Evolutionary conservation across 2,113 vertebrate species (phyloP), one percentile per base, ranked within the genome.

Genomic region (Rhagologus leucostigma): DNA sequence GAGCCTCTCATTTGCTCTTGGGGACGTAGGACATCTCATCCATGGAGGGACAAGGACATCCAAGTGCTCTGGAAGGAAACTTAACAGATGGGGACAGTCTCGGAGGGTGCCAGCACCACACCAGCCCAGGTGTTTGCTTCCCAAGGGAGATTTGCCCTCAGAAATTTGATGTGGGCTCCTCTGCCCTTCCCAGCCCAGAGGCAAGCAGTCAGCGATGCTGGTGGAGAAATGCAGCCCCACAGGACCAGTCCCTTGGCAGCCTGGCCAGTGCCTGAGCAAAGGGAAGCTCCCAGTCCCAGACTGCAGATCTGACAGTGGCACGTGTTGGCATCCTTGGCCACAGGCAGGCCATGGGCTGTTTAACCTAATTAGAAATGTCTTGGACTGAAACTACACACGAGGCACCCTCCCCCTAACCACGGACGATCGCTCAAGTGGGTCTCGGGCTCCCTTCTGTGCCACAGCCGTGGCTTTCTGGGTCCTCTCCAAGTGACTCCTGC

Each of bases 321-420:
- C 17, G 0, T 37, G 42, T 27, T 62, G 57, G 35, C 70, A 68
- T 20, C 46, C 19, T 60, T 7, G 53, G 60, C 63, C n/a, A 24
- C 62, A 55, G 52, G 62, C 78, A 76, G 59, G 44, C 50, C 78
- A 88, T 9, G 63, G 74, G 73, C 80, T 92, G n/a, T 68, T 79
- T 90, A 94, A 92, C 83, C 90, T 73, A 74, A 85, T 89, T 92
- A 94, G 82, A 80, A 89, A 86, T 11, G 33, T 32, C 93, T 63
- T 68, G 76, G 82, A 86, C 26, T 8, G 13, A 27, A 87, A 53
- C 39, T 8, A 16, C 9, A 6, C 73, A 55, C 0, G 1, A 80
- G 44, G 32, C 62, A 46, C 13, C 62, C 56, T 84, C 53, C 74
- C 78, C 62, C 67, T 53, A 14, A 32, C 32, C 33, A 4, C 2